These are phyloP conservation scores for Latrodectus geometricus DNA, from an alignment of 1,140 invertebrate species.

Conservation along the genomic window DNA sequence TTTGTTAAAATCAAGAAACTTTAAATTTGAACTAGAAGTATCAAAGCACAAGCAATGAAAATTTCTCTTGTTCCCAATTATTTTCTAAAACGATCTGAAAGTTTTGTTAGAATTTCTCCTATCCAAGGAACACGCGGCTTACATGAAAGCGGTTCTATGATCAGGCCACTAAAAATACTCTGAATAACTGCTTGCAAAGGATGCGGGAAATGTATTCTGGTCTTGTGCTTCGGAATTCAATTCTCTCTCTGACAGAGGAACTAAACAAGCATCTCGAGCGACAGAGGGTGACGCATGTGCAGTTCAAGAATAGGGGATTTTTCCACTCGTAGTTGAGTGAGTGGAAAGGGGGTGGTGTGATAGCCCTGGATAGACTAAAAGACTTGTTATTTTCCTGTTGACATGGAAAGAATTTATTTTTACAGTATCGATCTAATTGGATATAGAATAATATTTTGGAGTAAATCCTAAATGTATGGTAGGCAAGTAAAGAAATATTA, in stretches of 20 bases:
- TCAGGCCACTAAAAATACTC: background rate
- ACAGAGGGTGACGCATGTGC: slow-evolving; percentile 26
- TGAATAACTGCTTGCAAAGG: background rate
- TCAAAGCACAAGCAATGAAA: background rate
- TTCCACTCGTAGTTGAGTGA: slow-evolving; percentile 34
- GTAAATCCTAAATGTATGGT: too few species aligned
- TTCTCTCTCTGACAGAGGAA: slow-evolving; percentile 12
- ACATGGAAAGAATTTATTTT: too few species aligned
- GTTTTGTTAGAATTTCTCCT: background rate
- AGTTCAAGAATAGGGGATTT: slow-evolving; percentile 33
- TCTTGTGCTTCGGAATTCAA: slow-evolving; percentile 36
- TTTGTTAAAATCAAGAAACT: background rate
- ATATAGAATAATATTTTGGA: too few species aligned
- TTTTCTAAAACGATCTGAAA: background rate
- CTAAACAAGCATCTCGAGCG: background rate
- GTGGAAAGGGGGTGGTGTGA: background rate
- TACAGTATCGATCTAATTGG: too few species aligned
- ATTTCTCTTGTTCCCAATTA: background rate
- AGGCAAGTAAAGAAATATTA: too few species aligned
- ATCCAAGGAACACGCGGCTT: background rate
- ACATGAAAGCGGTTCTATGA: background rate
- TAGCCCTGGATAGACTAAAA: background rate
- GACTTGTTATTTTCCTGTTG: too few species aligned
- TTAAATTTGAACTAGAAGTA: background rate
- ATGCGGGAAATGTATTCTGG: slow-evolving; percentile 7